Evolutionary conservation across 2,797 vertebrate genomes (phyloP).

Genomic region (Steatocranus sp.): DNA sequence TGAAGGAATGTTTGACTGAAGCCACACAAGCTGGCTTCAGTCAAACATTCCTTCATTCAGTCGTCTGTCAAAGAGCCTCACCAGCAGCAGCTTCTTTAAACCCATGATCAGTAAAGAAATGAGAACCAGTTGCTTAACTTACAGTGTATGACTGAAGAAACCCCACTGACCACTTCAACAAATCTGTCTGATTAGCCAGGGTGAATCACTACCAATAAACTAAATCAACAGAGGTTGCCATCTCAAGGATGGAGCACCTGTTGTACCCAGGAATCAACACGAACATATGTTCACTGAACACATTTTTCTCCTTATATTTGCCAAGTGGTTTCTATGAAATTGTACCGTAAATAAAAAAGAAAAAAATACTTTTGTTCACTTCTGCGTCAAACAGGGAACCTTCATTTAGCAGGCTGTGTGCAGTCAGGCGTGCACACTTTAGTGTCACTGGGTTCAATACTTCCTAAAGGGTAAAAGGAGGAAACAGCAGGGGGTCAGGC

Average conservation of each 20-base stretch:
- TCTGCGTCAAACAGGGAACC: neutral
- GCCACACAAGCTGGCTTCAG: neutral
- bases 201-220: neutral
- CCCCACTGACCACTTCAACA: neutral
- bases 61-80: neutral
- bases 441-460: slow-evolving; percentile 24
- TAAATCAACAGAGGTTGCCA: neutral
- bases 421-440: slow-evolving; percentile 4
- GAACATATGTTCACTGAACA: neutral
- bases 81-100: neutral
- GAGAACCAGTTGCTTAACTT: neutral
- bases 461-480: slow-evolving; percentile 21
- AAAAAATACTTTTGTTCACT: neutral
- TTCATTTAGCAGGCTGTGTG: neutral
- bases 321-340: neutral
- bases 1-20: no score
- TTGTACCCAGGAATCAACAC: neutral
- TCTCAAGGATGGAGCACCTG: neutral
- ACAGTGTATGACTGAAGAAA: neutral
- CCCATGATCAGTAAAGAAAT: neutral
- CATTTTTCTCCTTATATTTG: neutral
- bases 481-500: slow-evolving; percentile 8
- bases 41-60: neutral
- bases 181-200: neutral
- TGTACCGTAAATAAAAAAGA: neutral